Conservation (phyloP, 2,888 invertebrate species). For the Dromius quadrimaculatus region DNA sequence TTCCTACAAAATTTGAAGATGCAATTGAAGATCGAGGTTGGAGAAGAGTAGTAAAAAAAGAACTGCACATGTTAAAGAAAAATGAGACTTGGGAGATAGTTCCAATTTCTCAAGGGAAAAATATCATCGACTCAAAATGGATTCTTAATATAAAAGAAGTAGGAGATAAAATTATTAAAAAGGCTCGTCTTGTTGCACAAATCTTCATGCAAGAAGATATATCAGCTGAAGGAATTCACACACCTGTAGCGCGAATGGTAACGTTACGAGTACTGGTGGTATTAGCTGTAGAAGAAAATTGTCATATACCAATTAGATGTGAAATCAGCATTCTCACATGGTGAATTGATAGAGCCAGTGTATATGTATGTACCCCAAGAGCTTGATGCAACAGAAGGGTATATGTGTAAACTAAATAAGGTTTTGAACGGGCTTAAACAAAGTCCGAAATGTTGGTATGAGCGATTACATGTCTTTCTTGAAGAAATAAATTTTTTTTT, state of each 20-base stretch:
- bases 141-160: no score
- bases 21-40: no score
- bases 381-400: not conserved
- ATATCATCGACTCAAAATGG: no score
- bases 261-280: constrained; percentile 54
- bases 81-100: not conserved
- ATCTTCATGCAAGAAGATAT: constrained; percentile 54
- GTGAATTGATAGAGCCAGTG: not conserved
- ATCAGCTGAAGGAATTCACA: constrained; percentile 53
- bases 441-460: constrained; percentile 55
- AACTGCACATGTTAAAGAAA: not conserved
- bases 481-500: constrained; percentile 51
- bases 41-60: no score
- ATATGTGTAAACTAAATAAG: constrained; percentile 53
- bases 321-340: constrained; percentile 53
- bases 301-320: constrained; percentile 53
- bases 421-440: constrained; percentile 53
- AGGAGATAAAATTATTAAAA: no score
- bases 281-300: constrained; percentile 52
- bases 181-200: no score
- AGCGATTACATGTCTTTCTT: constrained; percentile 51
- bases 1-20: no score
- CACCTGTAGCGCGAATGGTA: constrained; percentile 56
- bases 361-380: no score
- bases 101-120: not conserved